These are phyloP conservation scores for crab-eating macaque (Macaca fascicularis) DNA, from an alignment of 2,113 vertebrate species.

Conservation along the genomic window T2T-MFA8v1.1 NC_088375.1:220347501-220348000, in stretches of 20 bases:
- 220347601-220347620: background rate
- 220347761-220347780: background rate
- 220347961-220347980: background rate
- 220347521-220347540: background rate
- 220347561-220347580: background rate
- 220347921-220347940: background rate
- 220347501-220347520: background rate
- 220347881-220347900: background rate
- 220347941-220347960: background rate
- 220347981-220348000: background rate
- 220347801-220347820: background rate
- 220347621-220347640: background rate
- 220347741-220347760: background rate
- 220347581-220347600: conserved; percentile 54
- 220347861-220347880: background rate
- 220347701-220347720: background rate
- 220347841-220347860: background rate
- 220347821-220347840: background rate
- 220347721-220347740: background rate
- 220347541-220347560: background rate
- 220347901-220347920: background rate
- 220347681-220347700: background rate
- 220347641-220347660: background rate
- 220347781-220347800: conserved; percentile 6
- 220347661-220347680: background rate